These are phyloP conservation scores for Brachionus paranguensis DNA, from an alignment of 1,140 invertebrate species.

Conservation along the genomic window DNA sequence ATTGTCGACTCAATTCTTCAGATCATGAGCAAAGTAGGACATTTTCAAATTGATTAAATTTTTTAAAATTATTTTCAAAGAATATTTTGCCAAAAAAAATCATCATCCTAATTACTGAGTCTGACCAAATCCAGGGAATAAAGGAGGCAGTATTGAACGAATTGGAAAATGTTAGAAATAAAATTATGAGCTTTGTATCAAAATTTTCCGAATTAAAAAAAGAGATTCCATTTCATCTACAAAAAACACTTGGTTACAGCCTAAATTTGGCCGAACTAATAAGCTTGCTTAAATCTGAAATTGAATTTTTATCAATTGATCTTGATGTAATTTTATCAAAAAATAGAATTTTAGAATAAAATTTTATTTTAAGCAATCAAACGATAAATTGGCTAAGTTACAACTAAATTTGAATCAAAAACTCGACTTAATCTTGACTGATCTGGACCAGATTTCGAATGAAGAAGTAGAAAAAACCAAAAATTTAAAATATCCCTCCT, in stretches of 20 bases:
- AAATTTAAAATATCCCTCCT: neutral
- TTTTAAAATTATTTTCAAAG: neutral
- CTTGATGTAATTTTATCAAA: neutral
- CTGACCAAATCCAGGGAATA: neutral
- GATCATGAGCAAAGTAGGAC: neutral
- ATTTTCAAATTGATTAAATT: no score
- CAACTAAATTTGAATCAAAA: neutral
- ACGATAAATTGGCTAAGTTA: neutral
- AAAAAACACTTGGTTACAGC: neutral
- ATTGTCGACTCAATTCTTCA: neutral
- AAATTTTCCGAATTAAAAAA: neutral
- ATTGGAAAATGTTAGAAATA: neutral
- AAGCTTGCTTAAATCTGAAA: neutral
- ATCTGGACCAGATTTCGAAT: neutral
- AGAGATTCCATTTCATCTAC: neutral
- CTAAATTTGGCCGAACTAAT: conserved; percentile 14
- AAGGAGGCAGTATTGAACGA: neutral
- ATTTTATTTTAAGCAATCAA: neutral
- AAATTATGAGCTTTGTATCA: neutral
- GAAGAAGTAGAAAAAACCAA: neutral
- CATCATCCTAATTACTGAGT: neutral
- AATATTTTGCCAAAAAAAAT: conserved; percentile 25
- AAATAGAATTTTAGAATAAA: neutral
- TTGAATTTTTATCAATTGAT: neutral
- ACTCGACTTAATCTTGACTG: neutral